These are phyloP conservation scores for Atethmia centrago DNA, from an alignment of 2,888 invertebrate genomes.

Conservation along the genomic window DNA sequence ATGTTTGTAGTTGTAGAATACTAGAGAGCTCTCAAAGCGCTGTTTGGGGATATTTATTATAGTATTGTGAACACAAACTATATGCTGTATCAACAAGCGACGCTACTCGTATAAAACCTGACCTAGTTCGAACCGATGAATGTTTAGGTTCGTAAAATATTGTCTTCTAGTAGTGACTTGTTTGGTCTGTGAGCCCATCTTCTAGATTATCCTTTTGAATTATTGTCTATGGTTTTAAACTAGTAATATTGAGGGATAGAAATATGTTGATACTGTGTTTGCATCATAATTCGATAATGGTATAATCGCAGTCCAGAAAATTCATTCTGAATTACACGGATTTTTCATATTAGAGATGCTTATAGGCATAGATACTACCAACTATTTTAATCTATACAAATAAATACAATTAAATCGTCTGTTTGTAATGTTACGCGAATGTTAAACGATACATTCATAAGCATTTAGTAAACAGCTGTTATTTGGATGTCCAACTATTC, in stretches of 20 bases:
- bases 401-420: no score
- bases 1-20: constrained; percentile 45
- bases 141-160: constrained; percentile 11
- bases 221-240: background rate
- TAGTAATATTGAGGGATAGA: background rate
- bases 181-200: background rate
- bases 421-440: no score
- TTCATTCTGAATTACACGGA: background rate
- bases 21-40: constrained; percentile 49
- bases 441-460: no score
- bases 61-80: constrained; percentile 56
- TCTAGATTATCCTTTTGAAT: background rate
- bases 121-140: constrained; percentile 30
- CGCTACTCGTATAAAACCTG: constrained; percentile 28
- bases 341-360: background rate
- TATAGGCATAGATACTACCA: background rate
- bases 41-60: constrained; percentile 63
- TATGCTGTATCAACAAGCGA: constrained; percentile 31
- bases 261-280: no score
- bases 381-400: no score
- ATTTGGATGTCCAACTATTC: no score
- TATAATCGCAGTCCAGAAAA: background rate
- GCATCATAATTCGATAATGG: background rate
- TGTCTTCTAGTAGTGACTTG: background rate
- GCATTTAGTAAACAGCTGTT: no score